Evolutionary conservation across 2,888 invertebrate species (phyloP).

Genomic region (Monochamus alternatus): DNA sequence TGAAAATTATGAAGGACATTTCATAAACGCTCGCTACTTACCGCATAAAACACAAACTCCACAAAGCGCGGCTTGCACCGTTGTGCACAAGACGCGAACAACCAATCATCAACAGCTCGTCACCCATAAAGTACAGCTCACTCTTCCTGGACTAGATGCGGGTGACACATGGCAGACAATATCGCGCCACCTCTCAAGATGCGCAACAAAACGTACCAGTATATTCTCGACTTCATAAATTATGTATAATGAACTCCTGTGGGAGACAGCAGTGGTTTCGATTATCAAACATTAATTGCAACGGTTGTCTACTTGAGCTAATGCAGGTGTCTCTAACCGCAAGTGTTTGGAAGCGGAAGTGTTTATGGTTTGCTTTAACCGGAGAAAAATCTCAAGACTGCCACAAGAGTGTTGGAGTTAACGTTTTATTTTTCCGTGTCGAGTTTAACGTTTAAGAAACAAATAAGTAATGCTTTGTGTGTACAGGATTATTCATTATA

Average conservation of each 20-base stretch:
- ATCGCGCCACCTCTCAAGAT: slow-evolving; percentile 4
- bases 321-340: background rate
- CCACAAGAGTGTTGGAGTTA: no score
- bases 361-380: no score
- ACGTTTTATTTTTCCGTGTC: no score
- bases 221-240: slow-evolving; percentile 62
- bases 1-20: background rate
- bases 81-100: background rate
- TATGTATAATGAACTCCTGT: slow-evolving; percentile 68
- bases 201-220: background rate
- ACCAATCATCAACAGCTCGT: background rate
- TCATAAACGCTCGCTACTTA: background rate
- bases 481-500: no score
- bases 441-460: no score
- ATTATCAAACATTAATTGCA: slow-evolving; percentile 70
- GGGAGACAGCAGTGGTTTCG: slow-evolving; percentile 68
- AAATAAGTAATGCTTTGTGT: no score
- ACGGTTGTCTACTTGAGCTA: slow-evolving; percentile 62
- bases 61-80: background rate
- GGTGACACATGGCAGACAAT: slow-evolving; percentile 5
- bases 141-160: background rate
- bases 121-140: background rate
- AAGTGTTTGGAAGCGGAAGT: no score
- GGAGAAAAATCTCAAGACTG: no score
- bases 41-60: background rate